Percentiles rank a stretch among this genome's conserved stretches.
Evolutionary conservation across 2,113 vertebrate species (phyloP).

Genomic region (Limanda limanda): DNA sequence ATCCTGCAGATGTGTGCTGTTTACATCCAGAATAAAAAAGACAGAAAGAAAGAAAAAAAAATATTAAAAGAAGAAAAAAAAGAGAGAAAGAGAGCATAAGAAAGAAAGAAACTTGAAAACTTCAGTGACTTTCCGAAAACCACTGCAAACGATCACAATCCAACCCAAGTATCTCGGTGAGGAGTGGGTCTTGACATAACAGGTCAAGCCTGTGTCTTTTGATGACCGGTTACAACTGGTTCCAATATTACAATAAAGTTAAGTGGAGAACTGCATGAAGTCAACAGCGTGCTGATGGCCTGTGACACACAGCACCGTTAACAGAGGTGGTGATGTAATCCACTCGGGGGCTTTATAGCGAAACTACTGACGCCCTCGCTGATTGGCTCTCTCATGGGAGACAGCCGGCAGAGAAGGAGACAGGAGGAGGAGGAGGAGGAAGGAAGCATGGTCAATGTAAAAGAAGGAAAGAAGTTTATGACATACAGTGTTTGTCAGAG

Average conservation of each 20-base stretch:
- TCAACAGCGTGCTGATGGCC: conserved; percentile 57
- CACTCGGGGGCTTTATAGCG: conserved; percentile 64
- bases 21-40: conserved; percentile 24
- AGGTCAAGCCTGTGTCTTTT: conserved; percentile 34
- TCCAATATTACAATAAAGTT: conserved; percentile 56
- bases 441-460: conserved; percentile 38
- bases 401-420: conserved; percentile 26
- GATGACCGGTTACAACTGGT: conserved; percentile 52
- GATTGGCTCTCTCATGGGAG: conserved; percentile 63
- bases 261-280: conserved; percentile 53
- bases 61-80: not conserved
- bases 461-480: conserved; percentile 50
- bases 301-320: conserved; percentile 65
- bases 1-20: conserved; percentile 64
- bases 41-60: conserved; percentile 3
- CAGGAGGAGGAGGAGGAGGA: conserved; percentile 8
- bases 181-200: conserved; percentile 6
- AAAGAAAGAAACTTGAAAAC: not conserved
- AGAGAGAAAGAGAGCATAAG: not conserved
- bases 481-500: conserved; percentile 1
- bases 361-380: conserved; percentile 69
- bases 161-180: conserved; percentile 5
- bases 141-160: conserved; percentile 26
- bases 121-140: not conserved
- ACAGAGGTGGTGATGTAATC: conserved; percentile 74